Percentiles rank a stretch among this genome's conserved stretches.
phyloP scores from a whole-genome alignment of 2,888 invertebrate genomes.

The Hypomecis punctinalis region DNA sequence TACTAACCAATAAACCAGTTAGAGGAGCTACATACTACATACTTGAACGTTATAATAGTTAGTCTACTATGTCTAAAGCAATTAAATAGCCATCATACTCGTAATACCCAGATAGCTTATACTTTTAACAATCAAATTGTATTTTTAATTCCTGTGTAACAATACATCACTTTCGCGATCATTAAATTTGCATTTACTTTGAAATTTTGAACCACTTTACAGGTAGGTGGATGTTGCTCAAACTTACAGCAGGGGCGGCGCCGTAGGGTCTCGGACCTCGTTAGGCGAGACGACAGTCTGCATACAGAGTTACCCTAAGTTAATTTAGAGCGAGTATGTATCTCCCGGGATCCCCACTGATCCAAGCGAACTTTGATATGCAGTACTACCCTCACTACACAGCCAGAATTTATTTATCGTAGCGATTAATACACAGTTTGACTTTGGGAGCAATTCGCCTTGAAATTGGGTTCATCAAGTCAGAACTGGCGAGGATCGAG shows the following conservation, averaged over 20 bases:
- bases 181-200: slow-evolving; percentile 4
- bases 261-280: slow-evolving; percentile 72
- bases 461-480: slow-evolving; percentile 40
- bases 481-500: slow-evolving; percentile 30
- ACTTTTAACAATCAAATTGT: no score
- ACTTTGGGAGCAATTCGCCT: slow-evolving; percentile 41
- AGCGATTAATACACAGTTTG: slow-evolving; percentile 44
- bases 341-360: slow-evolving; percentile 64
- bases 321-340: slow-evolving; percentile 75
- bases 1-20: no score
- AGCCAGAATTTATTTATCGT: slow-evolving; percentile 60
- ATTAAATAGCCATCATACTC: no score
- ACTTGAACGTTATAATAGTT: no score
- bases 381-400: slow-evolving; percentile 57
- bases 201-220: slow-evolving; percentile 55
- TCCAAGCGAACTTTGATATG: slow-evolving; percentile 71
- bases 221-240: slow-evolving; percentile 55
- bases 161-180: not conserved
- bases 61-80: no score
- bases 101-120: no score
- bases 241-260: slow-evolving; percentile 57
- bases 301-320: slow-evolving; percentile 80
- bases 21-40: no score
- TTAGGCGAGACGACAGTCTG: slow-evolving; percentile 74
- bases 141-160: no score